Conservation (phyloP, 1,140 invertebrate species). For the Gryllus bimaculatus region DNA sequence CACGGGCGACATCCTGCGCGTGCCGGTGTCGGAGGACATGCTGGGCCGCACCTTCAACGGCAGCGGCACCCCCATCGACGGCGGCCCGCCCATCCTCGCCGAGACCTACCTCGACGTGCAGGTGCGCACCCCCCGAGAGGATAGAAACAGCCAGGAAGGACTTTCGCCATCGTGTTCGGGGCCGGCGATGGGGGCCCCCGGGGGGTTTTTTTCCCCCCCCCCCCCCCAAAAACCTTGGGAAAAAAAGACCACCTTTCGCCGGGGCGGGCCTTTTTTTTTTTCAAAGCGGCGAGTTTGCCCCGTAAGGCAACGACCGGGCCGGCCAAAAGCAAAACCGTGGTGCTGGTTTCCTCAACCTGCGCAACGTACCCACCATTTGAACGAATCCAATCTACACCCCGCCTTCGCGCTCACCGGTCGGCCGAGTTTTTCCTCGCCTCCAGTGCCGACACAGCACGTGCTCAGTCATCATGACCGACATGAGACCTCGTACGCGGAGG, state of each 20-base stretch:
- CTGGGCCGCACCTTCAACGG: slow-evolving; percentile 63
- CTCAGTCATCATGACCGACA: too few species aligned
- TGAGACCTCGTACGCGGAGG: too few species aligned
- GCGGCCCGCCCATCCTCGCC: slow-evolving; percentile 54
- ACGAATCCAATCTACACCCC: slow-evolving; percentile 56
- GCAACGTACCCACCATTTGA: slow-evolving; percentile 66
- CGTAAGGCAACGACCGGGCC: too few species aligned
- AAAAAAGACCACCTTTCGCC: too few species aligned
- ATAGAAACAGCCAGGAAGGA: slow-evolving; percentile 38
- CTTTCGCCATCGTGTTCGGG: slow-evolving; percentile 58
- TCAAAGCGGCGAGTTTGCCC: too few species aligned
- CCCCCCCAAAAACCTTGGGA: too few species aligned
- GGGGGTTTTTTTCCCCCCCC: too few species aligned
- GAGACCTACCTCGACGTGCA: slow-evolving; percentile 63
- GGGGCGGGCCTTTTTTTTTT: too few species aligned
- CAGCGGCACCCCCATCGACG: slow-evolving; percentile 63
- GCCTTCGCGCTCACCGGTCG: slow-evolving; percentile 52
- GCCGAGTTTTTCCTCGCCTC: too few species aligned
- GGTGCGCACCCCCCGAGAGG: slow-evolving; percentile 52
- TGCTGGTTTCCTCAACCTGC: slow-evolving; percentile 62
- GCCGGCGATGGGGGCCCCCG: slow-evolving; percentile 71
- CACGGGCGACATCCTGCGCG: slow-evolving; percentile 59
- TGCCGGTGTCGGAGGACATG: slow-evolving; percentile 65
- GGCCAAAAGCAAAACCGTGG: slow-evolving; percentile 59
- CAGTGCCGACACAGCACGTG: too few species aligned